Evolutionary conservation across 2,797 vertebrate species (phyloP).

Genomic region (Urocyon cinereoargenteus): DNA sequence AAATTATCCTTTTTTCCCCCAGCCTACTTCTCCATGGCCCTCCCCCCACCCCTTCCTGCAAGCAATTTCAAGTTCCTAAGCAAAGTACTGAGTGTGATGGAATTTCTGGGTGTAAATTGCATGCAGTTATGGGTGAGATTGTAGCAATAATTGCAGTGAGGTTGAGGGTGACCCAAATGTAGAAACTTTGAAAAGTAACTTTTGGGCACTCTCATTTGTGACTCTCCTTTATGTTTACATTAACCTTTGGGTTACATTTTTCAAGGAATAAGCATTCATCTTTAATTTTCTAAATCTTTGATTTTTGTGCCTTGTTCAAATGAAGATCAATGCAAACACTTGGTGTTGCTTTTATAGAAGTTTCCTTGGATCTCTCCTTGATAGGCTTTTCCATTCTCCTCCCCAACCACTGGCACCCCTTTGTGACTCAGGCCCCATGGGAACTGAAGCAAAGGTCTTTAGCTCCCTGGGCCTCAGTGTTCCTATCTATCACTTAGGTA

Average conservation of each 20-base stretch:
- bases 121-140: background rate
- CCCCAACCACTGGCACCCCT: background rate
- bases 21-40: background rate
- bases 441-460: background rate
- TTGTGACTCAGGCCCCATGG: background rate
- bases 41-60: background rate
- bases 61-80: background rate
- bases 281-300: background rate
- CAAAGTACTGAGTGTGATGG: background rate
- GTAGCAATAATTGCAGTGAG: background rate
- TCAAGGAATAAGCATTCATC: background rate
- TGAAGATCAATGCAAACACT: background rate
- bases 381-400: background rate
- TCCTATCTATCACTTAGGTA: background rate
- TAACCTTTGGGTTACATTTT: background rate
- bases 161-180: background rate
- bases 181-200: background rate
- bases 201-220: background rate
- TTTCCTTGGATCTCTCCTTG: background rate
- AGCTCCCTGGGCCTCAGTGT: background rate
- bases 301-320: background rate
- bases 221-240: background rate
- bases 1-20: background rate
- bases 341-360: background rate
- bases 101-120: background rate